phyloP scores from a whole-genome alignment of 2,888 invertebrate species.

The Tricholauxania praeusta region DNA sequence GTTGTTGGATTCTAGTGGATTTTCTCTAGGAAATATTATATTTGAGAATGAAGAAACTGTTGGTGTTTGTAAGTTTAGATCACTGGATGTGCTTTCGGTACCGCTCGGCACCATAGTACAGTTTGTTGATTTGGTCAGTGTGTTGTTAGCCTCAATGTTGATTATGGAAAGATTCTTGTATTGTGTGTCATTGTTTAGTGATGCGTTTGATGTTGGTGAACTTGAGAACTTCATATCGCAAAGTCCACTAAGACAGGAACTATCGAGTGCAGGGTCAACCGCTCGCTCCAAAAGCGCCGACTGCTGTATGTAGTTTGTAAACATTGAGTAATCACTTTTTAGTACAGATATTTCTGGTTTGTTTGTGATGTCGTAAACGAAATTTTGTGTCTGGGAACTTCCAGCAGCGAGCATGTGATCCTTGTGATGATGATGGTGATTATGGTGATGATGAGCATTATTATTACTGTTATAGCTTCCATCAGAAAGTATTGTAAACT shows the following conservation, averaged over 20 bases:
- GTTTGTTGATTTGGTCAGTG: conserved; percentile 39
- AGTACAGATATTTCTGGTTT: conserved; percentile 40
- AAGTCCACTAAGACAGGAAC: conserved; percentile 46
- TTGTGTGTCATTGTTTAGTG: conserved; percentile 25
- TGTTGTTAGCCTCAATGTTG: conserved; percentile 45
- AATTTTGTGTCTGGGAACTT: conserved; percentile 50
- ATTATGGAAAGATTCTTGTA: conserved; percentile 48
- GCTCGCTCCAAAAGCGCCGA: conserved; percentile 47
- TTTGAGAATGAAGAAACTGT: conserved; percentile 21
- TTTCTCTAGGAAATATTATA: conserved; percentile 44
- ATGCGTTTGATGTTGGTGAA: conserved; percentile 45
- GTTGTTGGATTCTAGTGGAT: no score
- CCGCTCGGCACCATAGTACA: conserved; percentile 13
- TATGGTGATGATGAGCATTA: conserved; percentile 41
- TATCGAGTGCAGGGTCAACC: conserved; percentile 48
- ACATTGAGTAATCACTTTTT: conserved; percentile 47
- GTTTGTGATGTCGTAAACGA: conserved; percentile 32
- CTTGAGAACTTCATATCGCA: conserved; percentile 49
- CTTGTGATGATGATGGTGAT: conserved; percentile 56
- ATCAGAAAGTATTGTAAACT: conserved; percentile 53
- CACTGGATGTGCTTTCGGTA: conserved; percentile 37
- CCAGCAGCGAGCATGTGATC: conserved; percentile 62
- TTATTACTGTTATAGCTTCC: conserved; percentile 37
- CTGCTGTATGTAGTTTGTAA: conserved; percentile 51
- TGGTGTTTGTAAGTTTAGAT: conserved; percentile 38